A percentile compares a stretch with the other conserved stretches of the same genome.
phyloP scores from a whole-genome alignment of 2,888 invertebrate genomes.

The Campopleginae sp. region DNA sequence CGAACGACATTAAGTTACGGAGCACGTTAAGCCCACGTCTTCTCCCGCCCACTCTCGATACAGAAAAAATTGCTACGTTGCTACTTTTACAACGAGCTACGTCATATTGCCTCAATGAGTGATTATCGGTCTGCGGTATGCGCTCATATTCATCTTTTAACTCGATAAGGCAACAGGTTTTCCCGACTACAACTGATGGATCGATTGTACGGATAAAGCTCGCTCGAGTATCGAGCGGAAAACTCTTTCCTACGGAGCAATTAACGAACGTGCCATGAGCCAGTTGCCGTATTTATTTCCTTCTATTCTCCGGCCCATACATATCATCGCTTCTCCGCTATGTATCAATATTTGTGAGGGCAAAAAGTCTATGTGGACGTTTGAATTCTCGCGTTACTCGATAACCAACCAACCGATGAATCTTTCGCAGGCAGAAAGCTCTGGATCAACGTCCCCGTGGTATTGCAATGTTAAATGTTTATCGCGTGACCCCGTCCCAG shows the following conservation, averaged over 20 bases:
- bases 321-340: background rate
- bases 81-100: slow-evolving; percentile 13
- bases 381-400: background rate
- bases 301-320: background rate
- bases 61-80: slow-evolving; percentile 9
- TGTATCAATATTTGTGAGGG: background rate
- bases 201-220: slow-evolving; percentile 11
- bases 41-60: slow-evolving; percentile 31
- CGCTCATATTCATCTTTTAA: slow-evolving; percentile 30
- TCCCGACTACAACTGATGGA: slow-evolving; percentile 31
- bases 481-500: background rate
- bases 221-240: slow-evolving; percentile 38
- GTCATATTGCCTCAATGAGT: slow-evolving; percentile 29
- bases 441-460: background rate
- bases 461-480: background rate
- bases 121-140: slow-evolving; percentile 28
- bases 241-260: slow-evolving; percentile 38
- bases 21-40: background rate
- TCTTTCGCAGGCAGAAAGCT: slow-evolving; percentile 2
- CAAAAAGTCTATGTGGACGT: background rate
- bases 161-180: slow-evolving; percentile 44
- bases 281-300: slow-evolving; percentile 16
- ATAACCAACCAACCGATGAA: background rate
- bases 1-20: slow-evolving; percentile 1
- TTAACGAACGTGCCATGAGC: slow-evolving; percentile 31